Conservation (phyloP, 2,888 invertebrate genomes). For the Hemaris fuciformis region DNA sequence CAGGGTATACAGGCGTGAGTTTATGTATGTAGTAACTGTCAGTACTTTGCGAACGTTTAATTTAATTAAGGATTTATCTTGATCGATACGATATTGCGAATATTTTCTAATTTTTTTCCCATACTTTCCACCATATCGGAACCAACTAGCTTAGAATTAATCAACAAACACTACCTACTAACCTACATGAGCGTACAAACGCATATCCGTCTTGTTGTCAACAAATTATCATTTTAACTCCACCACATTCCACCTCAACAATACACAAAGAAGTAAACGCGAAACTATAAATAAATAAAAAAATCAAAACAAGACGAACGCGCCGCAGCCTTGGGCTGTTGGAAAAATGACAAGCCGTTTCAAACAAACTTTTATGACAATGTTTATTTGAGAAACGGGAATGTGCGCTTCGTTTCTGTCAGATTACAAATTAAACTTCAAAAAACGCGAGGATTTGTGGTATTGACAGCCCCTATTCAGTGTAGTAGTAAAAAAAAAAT, state of each 20-base stretch:
- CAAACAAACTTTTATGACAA: constrained; percentile 6
- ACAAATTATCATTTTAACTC: no score
- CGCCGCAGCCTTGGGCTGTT: not conserved
- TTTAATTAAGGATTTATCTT: no score
- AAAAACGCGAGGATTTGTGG: not conserved
- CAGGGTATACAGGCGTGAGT: no score
- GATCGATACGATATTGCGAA: no score
- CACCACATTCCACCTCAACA: not conserved
- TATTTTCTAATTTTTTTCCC: no score
- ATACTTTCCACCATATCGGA: no score
- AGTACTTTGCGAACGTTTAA: no score
- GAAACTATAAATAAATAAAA: not conserved
- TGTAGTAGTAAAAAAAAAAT: not conserved
- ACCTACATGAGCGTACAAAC: no score
- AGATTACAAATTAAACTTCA: not conserved
- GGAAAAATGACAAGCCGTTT: not conserved
- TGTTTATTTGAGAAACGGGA: not conserved
- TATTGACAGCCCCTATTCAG: not conserved
- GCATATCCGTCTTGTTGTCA: not conserved
- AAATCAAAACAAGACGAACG: no score
- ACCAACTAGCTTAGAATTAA: no score
- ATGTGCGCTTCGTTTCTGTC: not conserved
- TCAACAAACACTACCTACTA: no score
- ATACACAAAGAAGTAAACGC: not conserved
- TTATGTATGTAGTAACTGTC: no score